Percentiles rank a stretch among this genome's conserved stretches.
Evolutionary conservation across 2,113 vertebrate genomes (phyloP).

Genomic region (Phyllostomus hastatus): DNA sequence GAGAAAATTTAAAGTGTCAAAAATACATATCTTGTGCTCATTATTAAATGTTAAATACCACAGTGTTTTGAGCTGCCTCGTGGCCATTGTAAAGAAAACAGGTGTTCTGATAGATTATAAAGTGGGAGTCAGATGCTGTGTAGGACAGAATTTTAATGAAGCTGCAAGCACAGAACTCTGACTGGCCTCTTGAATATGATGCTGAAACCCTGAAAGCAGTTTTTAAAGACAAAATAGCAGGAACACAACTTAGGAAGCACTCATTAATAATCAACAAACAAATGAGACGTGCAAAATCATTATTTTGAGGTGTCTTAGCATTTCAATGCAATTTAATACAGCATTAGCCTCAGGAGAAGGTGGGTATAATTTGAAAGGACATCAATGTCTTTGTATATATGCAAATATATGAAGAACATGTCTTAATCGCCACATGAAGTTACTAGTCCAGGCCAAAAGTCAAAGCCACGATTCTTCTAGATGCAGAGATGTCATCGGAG

Average conservation of each 20-base stretch:
- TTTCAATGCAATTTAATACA: slow-evolving; percentile 58
- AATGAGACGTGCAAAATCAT: slow-evolving; percentile 72
- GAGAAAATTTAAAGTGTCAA: slow-evolving; percentile 89
- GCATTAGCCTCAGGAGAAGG: slow-evolving; percentile 57
- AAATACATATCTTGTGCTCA: slow-evolving; percentile 89
- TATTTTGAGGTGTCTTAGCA: slow-evolving; percentile 55
- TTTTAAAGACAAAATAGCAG: slow-evolving; percentile 83
- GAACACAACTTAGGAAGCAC: slow-evolving; percentile 75
- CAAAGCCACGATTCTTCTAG: neutral
- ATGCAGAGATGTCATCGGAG: neutral
- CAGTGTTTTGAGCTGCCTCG: slow-evolving; percentile 90
- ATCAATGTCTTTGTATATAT: slow-evolving; percentile 40
- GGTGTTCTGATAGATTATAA: slow-evolving; percentile 92
- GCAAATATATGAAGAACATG: slow-evolving; percentile 37
- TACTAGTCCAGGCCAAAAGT: neutral
- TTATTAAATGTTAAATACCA: slow-evolving; percentile 92
- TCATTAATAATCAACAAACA: slow-evolving; percentile 78
- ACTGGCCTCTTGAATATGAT: slow-evolving; percentile 86
- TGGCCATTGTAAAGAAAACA: slow-evolving; percentile 92
- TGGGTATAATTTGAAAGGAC: slow-evolving; percentile 53
- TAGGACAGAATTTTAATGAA: slow-evolving; percentile 89
- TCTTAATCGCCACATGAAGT: slow-evolving; percentile 21
- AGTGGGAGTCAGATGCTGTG: slow-evolving; percentile 88
- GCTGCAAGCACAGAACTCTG: slow-evolving; percentile 79
- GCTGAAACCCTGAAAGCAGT: slow-evolving; percentile 84